These are phyloP conservation scores for Hydrophis major DNA, from an alignment of 2,797 vertebrate genomes.

Conservation along the genomic window DNA sequence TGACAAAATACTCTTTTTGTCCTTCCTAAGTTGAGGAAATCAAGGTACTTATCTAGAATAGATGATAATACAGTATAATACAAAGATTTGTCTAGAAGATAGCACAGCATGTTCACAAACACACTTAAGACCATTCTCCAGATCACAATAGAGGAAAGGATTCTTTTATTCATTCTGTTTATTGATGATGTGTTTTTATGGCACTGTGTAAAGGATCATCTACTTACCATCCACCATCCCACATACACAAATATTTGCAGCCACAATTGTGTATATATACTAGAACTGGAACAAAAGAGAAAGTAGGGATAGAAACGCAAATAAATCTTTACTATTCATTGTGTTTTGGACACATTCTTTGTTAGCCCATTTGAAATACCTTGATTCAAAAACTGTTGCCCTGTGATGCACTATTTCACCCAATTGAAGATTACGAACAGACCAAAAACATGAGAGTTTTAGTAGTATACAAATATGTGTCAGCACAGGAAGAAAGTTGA, in stretches of 20 bases:
- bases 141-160: not conserved
- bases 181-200: not conserved
- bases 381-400: not conserved
- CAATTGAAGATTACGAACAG: not conserved
- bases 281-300: conserved; percentile 17
- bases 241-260: not conserved
- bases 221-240: not conserved
- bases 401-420: not conserved
- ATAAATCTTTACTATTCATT: not conserved
- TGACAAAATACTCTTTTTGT: not conserved
- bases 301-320: not conserved
- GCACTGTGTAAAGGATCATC: not conserved
- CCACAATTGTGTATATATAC: conserved; percentile 3
- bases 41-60: not conserved
- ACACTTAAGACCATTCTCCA: not conserved
- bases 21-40: not conserved
- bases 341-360: not conserved
- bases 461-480: not conserved
- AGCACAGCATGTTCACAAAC: not conserved
- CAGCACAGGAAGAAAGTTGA: not conserved
- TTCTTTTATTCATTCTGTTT: not conserved
- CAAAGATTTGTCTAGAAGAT: not conserved
- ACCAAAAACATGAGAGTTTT: not conserved
- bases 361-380: not conserved
- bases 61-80: not conserved